phyloP scores from a whole-genome alignment of 2,113 vertebrate species.

The Noctilio leporinus region DNA sequence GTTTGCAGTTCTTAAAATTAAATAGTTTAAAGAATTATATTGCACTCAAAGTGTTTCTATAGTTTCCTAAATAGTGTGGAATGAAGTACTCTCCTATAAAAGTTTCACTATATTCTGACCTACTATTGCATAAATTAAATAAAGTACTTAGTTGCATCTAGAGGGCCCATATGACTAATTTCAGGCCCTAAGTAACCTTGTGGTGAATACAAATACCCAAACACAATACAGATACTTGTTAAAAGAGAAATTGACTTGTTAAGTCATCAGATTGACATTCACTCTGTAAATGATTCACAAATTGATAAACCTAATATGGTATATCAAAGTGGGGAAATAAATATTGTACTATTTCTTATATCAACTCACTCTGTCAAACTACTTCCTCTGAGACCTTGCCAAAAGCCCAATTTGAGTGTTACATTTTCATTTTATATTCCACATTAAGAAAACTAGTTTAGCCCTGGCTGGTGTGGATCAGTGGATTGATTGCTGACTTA shows the following conservation, averaged over 20 bases:
- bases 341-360: slow-evolving; percentile 7
- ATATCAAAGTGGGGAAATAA: slow-evolving; percentile 61
- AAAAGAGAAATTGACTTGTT: slow-evolving; percentile 61
- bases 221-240: slow-evolving; percentile 43
- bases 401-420: not conserved
- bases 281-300: slow-evolving; percentile 66
- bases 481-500: too few species aligned
- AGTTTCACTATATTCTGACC: slow-evolving; percentile 56
- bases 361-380: not conserved
- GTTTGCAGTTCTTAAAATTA: slow-evolving; percentile 71
- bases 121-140: slow-evolving; percentile 76
- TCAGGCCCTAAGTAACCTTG: slow-evolving; percentile 65
- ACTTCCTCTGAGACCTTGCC: not conserved
- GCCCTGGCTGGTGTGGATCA: too few species aligned
- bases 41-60: slow-evolving; percentile 64
- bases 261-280: slow-evolving; percentile 53
- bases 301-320: slow-evolving; percentile 53
- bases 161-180: slow-evolving; percentile 68
- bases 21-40: slow-evolving; percentile 70
- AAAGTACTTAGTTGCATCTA: slow-evolving; percentile 67
- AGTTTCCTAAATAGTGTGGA: slow-evolving; percentile 58
- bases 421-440: not conserved
- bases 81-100: slow-evolving; percentile 61
- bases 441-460: not conserved
- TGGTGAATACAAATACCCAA: slow-evolving; percentile 62